Conservation (phyloP, 1,140 invertebrate genomes). For the Drosophila serrata region DNA sequence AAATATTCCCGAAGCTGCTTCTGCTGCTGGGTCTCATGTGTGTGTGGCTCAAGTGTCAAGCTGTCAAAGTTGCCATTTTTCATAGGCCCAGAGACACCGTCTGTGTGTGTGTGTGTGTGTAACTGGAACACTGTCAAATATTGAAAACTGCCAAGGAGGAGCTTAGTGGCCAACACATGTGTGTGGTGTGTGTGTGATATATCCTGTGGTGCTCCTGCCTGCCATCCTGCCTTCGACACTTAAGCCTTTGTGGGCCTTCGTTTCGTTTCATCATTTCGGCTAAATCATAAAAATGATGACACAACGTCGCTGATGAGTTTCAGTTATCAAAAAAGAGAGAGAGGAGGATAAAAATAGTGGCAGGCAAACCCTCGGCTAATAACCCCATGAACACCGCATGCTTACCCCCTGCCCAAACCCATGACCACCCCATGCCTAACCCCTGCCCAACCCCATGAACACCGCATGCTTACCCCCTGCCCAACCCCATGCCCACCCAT, state of each 20-base stretch:
- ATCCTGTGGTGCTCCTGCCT: constrained; percentile 1
- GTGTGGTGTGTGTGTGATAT: constrained; percentile 49
- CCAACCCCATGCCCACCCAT: not conserved
- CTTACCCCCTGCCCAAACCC: not conserved
- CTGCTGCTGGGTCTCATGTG: constrained; percentile 22
- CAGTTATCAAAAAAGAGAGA: constrained; percentile 60
- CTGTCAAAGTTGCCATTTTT: constrained; percentile 82
- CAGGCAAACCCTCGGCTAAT: constrained; percentile 59
- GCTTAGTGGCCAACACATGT: constrained; percentile 67
- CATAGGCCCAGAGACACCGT: constrained; percentile 41
- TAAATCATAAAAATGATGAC: constrained; percentile 82
- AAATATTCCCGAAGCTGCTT: constrained; percentile 57
- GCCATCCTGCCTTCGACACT: constrained; percentile 27
- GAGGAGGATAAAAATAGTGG: constrained; percentile 44
- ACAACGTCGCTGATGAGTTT: constrained; percentile 73
- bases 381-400: constrained; percentile 9
- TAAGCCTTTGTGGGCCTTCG: constrained; percentile 70
- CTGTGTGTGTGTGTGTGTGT: constrained; percentile 7
- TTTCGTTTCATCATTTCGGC: constrained; percentile 70
- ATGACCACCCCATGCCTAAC: not conserved
- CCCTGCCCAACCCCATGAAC: not conserved
- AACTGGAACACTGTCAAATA: constrained; percentile 62
- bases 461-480: not conserved
- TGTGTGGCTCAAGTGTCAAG: constrained; percentile 68
- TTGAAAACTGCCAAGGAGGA: constrained; percentile 72